These are phyloP conservation scores for Cotesia congregata DNA, from an alignment of 2,888 invertebrate species.

Conservation along the genomic window DNA sequence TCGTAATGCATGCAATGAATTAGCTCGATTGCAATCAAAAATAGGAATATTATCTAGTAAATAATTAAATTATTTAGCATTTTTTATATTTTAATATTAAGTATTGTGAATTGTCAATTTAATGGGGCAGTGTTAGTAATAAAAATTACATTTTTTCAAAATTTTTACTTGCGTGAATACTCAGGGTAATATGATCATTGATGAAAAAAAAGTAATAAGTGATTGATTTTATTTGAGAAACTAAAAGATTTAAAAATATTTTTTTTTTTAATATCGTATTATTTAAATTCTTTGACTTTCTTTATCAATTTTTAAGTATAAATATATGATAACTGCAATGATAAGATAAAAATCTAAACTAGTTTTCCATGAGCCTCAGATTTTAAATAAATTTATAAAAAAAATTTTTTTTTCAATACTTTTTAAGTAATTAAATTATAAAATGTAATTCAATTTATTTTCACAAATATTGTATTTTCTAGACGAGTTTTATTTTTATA, in stretches of 20 bases:
- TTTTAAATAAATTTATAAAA: neutral
- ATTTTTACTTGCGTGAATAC: constrained; percentile 3
- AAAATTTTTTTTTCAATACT: neutral
- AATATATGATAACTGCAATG: neutral
- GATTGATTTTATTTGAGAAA: too few relatives aligned
- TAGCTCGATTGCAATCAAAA: neutral
- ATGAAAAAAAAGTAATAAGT: neutral
- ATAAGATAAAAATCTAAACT: neutral
- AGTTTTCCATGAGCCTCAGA: neutral
- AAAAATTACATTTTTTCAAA: neutral
- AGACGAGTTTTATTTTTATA: constrained; percentile 49
- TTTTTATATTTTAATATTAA: neutral
- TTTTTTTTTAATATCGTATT: neutral
- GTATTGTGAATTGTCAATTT: neutral
- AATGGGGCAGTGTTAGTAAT: neutral
- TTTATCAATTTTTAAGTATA: neutral
- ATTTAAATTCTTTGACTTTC: neutral
- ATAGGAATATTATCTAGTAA: neutral
- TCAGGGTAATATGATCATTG: neutral
- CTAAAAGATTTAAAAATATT: too few relatives aligned
- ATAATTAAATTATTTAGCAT: neutral
- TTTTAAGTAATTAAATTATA: neutral
- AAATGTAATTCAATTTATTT: constrained; percentile 16
- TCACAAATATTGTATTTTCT: constrained; percentile 40
- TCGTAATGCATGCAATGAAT: neutral